phyloP scores from a whole-genome alignment of 1,140 invertebrate genomes.

The Diachasma alloeum region DNA sequence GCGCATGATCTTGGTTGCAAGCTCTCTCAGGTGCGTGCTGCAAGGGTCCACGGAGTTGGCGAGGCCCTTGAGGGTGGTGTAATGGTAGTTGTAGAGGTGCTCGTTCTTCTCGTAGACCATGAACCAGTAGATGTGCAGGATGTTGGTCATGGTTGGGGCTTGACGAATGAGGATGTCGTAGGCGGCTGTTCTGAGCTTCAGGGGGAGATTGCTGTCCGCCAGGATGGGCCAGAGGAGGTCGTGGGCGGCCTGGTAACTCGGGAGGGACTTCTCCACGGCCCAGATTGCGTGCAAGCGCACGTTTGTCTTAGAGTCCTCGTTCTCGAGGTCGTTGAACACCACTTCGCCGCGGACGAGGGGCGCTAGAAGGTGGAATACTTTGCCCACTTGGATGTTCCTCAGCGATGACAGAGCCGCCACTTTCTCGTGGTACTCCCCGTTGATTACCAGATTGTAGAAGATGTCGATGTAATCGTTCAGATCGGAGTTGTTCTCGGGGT shows the following conservation, averaged over 20 bases:
- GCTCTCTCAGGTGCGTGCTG: conserved; percentile 39
- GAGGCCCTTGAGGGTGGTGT: conserved; percentile 56
- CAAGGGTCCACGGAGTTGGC: conserved; percentile 55
- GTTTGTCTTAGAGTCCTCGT: conserved; percentile 35
- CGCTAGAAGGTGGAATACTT: conserved; percentile 40
- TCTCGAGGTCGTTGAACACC: conserved; percentile 4
- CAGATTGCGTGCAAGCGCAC: conserved; percentile 52
- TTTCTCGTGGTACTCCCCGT: conserved; percentile 36
- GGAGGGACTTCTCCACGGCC: conserved; percentile 40
- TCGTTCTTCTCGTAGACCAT: conserved; percentile 55
- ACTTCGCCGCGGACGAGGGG: conserved; percentile 43
- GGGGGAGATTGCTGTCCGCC: conserved; percentile 42
- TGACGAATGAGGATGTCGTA: conserved; percentile 56
- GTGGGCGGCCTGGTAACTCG: conserved; percentile 38
- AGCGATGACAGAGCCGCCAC: conserved; percentile 50
- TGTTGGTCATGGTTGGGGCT: conserved; percentile 42
- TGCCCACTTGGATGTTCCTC: conserved; percentile 42
- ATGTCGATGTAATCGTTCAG: conserved; percentile 37
- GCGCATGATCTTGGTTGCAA: conserved; percentile 42
- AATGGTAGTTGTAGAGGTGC: conserved; percentile 61
- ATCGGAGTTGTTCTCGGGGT: background rate
- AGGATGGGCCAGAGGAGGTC: conserved; percentile 61
- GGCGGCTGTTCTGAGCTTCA: conserved; percentile 52
- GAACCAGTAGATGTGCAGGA: conserved; percentile 58
- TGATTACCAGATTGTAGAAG: conserved; percentile 42